Conservation (phyloP, 2,113 vertebrate species). For the Apus apus region DNA sequence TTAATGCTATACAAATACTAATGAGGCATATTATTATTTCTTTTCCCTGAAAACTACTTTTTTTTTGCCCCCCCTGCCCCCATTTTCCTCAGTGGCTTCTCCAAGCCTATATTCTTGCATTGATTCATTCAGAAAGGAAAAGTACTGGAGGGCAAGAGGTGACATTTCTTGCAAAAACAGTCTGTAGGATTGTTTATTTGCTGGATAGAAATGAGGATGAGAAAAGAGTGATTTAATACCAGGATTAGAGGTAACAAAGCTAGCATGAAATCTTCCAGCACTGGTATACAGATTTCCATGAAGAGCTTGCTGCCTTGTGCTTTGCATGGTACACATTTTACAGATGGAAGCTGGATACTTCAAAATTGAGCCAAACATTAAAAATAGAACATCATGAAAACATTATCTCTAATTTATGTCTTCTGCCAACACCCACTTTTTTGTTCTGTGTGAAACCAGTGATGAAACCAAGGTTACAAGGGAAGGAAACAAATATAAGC, state of each 20-base stretch:
- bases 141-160: not conserved
- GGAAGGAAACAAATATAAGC: not conserved
- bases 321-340: not conserved
- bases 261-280: not conserved
- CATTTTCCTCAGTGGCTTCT: not conserved
- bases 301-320: not conserved
- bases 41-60: not conserved
- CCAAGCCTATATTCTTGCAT: not conserved
- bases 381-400: constrained; percentile 16
- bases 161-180: not conserved
- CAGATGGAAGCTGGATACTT: not conserved
- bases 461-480: not conserved
- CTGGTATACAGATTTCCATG: not conserved
- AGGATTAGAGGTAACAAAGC: not conserved
- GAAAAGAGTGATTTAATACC: not conserved
- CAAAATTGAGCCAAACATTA: constrained; percentile 2
- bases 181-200: not conserved
- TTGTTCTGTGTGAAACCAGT: not conserved
- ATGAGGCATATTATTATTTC: not conserved
- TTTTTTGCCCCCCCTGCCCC: not conserved
- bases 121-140: not conserved
- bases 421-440: not conserved
- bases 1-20: constrained; percentile 20
- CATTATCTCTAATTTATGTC: not conserved
- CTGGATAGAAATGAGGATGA: not conserved